A percentile compares a stretch with the other conserved stretches of the same genome.
phyloP scores from a whole-genome alignment of 2,888 invertebrate species.

The Cantharis nigra region DNA sequence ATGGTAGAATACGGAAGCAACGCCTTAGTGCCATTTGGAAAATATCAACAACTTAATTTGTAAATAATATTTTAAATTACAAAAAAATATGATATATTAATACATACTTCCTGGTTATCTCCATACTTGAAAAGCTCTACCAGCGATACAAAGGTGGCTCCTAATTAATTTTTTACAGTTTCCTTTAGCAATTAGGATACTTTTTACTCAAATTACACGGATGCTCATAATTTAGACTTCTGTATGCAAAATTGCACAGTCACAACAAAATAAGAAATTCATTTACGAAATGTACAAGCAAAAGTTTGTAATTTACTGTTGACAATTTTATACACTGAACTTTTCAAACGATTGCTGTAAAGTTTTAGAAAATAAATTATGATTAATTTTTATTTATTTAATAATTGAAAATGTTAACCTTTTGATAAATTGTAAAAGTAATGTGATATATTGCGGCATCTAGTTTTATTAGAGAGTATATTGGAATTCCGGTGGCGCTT shows the following conservation, averaged over 20 bases:
- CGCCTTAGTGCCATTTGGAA: not conserved
- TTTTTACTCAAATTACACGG: not conserved
- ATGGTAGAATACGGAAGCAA: too few species aligned
- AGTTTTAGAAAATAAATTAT: not conserved
- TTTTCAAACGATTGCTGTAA: not conserved
- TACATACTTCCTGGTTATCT: not conserved
- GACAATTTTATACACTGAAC: not conserved
- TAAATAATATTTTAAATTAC: not conserved
- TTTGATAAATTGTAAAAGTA: not conserved
- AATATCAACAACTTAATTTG: not conserved
- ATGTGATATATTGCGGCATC: not conserved
- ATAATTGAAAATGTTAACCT: not conserved
- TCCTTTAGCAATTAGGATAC: not conserved
- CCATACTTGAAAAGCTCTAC: not conserved
- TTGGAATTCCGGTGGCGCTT: slow-evolving; percentile 25
- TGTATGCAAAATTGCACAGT: not conserved
- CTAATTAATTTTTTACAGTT: not conserved
- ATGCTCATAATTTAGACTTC: not conserved
- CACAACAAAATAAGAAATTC: not conserved
- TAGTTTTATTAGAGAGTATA: slow-evolving; percentile 17
- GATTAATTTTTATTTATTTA: not conserved
- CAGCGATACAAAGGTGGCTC: not conserved
- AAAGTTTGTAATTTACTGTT: not conserved
- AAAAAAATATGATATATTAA: not conserved
- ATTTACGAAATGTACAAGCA: not conserved